A percentile compares a stretch with the other conserved stretches of the same genome.
Conservation (phyloP, 2,888 invertebrate species). For the Drosophila multiciliata region DNA sequence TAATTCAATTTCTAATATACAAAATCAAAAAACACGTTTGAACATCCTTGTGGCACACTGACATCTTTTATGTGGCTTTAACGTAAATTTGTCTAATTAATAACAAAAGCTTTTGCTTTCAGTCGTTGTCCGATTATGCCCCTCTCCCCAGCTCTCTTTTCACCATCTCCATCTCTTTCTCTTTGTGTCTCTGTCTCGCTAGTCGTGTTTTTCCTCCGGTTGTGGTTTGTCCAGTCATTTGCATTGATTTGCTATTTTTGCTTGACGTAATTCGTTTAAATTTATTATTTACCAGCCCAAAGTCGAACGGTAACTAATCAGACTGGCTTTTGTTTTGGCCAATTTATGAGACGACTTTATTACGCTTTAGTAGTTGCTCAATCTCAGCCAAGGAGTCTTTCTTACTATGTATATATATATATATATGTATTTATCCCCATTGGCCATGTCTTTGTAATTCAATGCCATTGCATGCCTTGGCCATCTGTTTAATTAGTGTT, state of each 20-base stretch:
- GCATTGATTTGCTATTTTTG: conserved; percentile 75
- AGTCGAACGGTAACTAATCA: conserved; percentile 61
- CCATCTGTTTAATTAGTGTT: conserved; percentile 57
- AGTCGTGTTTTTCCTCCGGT: not conserved
- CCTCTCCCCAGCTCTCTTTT: not conserved
- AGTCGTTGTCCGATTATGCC: conserved; percentile 28
- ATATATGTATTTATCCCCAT: not conserved
- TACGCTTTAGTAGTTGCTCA: conserved; percentile 21
- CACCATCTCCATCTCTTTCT: not conserved
- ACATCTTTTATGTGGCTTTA: conserved; percentile 68
- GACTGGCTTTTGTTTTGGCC: conserved; percentile 42
- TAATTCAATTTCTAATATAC: conserved; percentile 71
- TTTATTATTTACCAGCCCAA: conserved; percentile 66
- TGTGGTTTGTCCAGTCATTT: conserved; percentile 60
- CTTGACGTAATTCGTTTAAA: conserved; percentile 68
- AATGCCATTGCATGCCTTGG: conserved; percentile 41
- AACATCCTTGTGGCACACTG: conserved; percentile 79
- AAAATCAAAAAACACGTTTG: conserved; percentile 63
- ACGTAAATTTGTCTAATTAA: conserved; percentile 72
- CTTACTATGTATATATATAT: not conserved
- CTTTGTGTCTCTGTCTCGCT: not conserved
- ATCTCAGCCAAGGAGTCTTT: conserved; percentile 30
- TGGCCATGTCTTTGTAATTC: conserved; percentile 33
- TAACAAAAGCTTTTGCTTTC: conserved; percentile 71
- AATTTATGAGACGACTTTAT: conserved; percentile 34